These are phyloP conservation scores for Phaonia tiefii DNA, from an alignment of 2,888 invertebrate genomes.

Conservation along the genomic window DNA sequence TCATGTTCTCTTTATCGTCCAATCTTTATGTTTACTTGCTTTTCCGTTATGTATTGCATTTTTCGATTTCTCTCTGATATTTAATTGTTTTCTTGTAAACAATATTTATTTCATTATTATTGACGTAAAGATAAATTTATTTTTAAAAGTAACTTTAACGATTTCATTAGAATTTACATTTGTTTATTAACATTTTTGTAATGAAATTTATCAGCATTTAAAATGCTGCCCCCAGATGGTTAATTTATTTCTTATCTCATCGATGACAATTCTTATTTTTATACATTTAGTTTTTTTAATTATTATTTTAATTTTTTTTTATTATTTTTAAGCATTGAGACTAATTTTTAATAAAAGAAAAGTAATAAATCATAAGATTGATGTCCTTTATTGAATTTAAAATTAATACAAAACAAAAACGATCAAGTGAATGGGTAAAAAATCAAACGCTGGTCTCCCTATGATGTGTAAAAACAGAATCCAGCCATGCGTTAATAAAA, in stretches of 20 bases:
- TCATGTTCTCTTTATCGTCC: too few relatives aligned
- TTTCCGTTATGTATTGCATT: too few relatives aligned
- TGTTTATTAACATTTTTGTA: background rate
- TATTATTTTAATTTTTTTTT: slow-evolving; percentile 44
- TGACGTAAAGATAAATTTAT: too few relatives aligned
- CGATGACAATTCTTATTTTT: slow-evolving; percentile 52
- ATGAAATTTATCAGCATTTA: slow-evolving; percentile 45
- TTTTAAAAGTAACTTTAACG: background rate
- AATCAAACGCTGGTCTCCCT: too few relatives aligned
- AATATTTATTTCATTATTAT: too few relatives aligned
- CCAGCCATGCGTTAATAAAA: too few relatives aligned
- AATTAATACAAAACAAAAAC: too few relatives aligned
- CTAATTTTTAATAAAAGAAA: slow-evolving; percentile 61
- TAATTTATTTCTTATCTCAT: slow-evolving; percentile 39
- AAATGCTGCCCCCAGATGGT: slow-evolving; percentile 50
- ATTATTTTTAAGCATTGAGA: slow-evolving; percentile 56
- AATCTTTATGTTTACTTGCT: too few relatives aligned
- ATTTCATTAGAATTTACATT: slow-evolving; percentile 1
- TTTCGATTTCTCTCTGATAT: too few relatives aligned
- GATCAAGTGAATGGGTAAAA: too few relatives aligned
- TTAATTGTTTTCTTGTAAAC: too few relatives aligned
- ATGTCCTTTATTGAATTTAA: background rate
- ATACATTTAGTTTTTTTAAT: slow-evolving; percentile 23
- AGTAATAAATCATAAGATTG: slow-evolving; percentile 32
- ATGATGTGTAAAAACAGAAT: too few relatives aligned